Conservation (phyloP, 2,797 vertebrate species). For the Myotis findleyi region DNA sequence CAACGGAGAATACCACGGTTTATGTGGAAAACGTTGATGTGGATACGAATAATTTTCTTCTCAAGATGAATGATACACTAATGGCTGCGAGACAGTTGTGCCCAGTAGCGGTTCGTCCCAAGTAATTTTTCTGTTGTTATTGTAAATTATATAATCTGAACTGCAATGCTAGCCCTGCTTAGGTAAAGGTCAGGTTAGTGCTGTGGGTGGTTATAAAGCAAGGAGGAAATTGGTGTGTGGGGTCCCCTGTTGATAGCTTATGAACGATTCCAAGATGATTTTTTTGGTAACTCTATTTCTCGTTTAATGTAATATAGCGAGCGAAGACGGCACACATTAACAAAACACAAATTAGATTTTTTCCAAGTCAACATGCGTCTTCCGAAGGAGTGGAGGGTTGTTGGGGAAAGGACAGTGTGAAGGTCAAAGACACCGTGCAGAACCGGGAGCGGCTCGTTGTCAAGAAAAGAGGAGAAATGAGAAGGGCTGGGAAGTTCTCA, state of each 20-base stretch:
- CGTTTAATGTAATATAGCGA: slow-evolving; percentile 90
- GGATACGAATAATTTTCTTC: slow-evolving; percentile 90
- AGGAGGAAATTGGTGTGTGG: slow-evolving; percentile 87
- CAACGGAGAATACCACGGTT: slow-evolving; percentile 89
- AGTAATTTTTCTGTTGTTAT: slow-evolving; percentile 89
- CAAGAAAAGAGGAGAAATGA: slow-evolving; percentile 83
- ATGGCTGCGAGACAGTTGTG: slow-evolving; percentile 87
- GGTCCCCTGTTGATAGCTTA: slow-evolving; percentile 88
- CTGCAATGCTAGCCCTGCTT: slow-evolving; percentile 89
- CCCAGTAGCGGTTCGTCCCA: slow-evolving; percentile 87
- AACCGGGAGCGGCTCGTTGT: slow-evolving; percentile 81
- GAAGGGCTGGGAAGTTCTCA: slow-evolving; percentile 83
- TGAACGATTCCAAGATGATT: slow-evolving; percentile 90
- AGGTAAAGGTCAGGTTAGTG: slow-evolving; percentile 90
- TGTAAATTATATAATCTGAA: slow-evolving; percentile 90
- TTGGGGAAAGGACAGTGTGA: slow-evolving; percentile 88
- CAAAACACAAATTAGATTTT: slow-evolving; percentile 92
- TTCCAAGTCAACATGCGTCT: slow-evolving; percentile 90
- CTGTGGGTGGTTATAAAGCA: slow-evolving; percentile 87
- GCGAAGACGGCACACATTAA: slow-evolving; percentile 90
- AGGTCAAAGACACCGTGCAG: slow-evolving; percentile 87
- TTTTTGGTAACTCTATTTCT: slow-evolving; percentile 91
- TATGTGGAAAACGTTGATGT: slow-evolving; percentile 89
- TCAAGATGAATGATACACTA: slow-evolving; percentile 89
- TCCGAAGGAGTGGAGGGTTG: slow-evolving; percentile 83